Percentiles rank a stretch among this genome's conserved stretches.
Evolutionary conservation across 2,797 vertebrate genomes (phyloP).

Genomic region (Coilia nasus): DNA sequence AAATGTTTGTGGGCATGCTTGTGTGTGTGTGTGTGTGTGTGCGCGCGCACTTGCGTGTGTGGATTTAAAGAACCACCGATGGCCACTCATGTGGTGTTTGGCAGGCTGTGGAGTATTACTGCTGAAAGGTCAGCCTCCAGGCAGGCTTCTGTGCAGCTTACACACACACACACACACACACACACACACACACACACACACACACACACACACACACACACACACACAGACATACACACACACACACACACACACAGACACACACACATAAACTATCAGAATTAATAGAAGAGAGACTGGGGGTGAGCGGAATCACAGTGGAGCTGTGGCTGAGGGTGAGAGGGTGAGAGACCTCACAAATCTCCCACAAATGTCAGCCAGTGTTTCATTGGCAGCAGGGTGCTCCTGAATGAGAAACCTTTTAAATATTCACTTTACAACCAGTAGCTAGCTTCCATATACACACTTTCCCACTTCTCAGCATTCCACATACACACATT

Average conservation of each 20-base stretch:
- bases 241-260: slow-evolving; percentile 5
- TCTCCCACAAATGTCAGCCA: slow-evolving; percentile 2
- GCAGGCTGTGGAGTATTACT: slow-evolving; percentile 6
- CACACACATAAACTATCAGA: neutral
- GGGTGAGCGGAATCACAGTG: neutral
- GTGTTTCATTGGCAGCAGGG: neutral
- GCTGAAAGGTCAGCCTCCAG: neutral
- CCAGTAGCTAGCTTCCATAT: no score
- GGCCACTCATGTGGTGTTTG: neutral
- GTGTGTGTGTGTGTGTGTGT: neutral
- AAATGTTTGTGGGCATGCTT: neutral
- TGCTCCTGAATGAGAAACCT: neutral
- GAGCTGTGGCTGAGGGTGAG: no score
- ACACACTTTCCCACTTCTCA: no score
- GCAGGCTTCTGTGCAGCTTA: neutral
- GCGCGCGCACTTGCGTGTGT: neutral
- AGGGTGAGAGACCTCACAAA: slow-evolving; percentile 13
- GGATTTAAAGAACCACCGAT: neutral
- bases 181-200: neutral
- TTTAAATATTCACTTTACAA: neutral
- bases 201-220: slow-evolving; percentile 10
- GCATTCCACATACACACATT: no score
- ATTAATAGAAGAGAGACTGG: neutral
- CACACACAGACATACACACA: neutral
- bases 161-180: no score